These are phyloP conservation scores for Eudyptes chrysolophus DNA, from an alignment of 2,113 vertebrate genomes.

Conservation along the genomic window DNA sequence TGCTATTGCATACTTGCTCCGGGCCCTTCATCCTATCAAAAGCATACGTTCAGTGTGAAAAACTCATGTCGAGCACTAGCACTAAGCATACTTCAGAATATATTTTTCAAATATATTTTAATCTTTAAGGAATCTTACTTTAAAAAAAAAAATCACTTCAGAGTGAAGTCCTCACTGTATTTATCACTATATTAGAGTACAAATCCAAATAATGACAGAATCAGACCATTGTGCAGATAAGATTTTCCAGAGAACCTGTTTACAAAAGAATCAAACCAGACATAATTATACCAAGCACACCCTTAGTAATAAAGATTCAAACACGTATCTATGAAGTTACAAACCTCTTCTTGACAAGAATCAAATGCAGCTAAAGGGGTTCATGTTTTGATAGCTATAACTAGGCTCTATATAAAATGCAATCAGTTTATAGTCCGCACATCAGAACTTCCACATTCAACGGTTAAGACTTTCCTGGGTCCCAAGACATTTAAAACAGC, in stretches of 20 bases:
- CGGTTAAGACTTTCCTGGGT: fast-evolving
- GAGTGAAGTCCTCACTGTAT: background rate
- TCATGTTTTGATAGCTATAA: background rate
- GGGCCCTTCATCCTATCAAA: background rate
- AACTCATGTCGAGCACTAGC: background rate
- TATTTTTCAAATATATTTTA: background rate
- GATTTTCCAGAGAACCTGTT: background rate
- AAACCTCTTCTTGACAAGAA: background rate
- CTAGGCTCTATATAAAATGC: background rate
- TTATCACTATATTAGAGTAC: background rate
- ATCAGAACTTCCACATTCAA: background rate
- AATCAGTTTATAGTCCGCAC: background rate
- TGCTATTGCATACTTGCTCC: background rate
- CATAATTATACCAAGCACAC: background rate
- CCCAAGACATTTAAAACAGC: background rate
- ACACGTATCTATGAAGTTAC: background rate
- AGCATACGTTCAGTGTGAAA: background rate
- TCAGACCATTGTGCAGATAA: background rate
- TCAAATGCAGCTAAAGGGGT: background rate
- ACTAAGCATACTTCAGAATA: background rate
- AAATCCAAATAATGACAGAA: background rate
- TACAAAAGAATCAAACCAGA: background rate
- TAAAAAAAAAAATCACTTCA: background rate
- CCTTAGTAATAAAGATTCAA: background rate
- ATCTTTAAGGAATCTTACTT: background rate